Conservation (phyloP, 1,140 invertebrate species). For the Ceratosolen fusciceps region DNA sequence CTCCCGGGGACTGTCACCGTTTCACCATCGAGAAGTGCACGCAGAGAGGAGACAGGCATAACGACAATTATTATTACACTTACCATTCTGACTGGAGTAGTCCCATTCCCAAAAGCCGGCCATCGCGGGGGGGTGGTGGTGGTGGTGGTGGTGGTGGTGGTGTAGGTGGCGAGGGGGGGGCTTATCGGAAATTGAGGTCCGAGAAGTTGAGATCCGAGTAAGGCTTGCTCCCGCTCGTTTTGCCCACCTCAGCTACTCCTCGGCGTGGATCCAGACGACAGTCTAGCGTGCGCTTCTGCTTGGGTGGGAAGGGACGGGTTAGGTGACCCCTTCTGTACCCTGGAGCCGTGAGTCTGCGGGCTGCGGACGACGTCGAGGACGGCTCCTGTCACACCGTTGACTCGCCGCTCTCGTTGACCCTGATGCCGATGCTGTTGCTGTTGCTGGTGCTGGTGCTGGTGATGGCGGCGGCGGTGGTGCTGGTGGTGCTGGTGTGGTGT, state of each 20-base stretch:
- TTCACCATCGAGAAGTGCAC: no score
- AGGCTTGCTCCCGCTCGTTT: slow-evolving; percentile 64
- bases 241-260: slow-evolving; percentile 50
- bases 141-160: no score
- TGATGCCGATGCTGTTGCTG: no score
- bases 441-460: no score
- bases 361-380: no score
- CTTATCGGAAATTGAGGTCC: slow-evolving; percentile 63
- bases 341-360: neutral
- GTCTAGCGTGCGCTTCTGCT: neutral
- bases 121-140: no score
- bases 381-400: neutral
- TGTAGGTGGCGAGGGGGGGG: no score
- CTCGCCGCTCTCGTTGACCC: no score
- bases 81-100: slow-evolving; percentile 65
- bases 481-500: neutral
- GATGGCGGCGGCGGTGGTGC: no score
- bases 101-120: slow-evolving; percentile 64
- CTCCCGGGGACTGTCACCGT: no score
- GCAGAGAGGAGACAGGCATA: no score
- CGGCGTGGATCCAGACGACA: neutral
- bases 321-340: neutral
- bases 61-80: no score
- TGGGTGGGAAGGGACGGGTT: neutral
- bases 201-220: slow-evolving; percentile 68